A percentile compares a stretch with the other conserved stretches of the same genome.
Evolutionary conservation across 2,888 invertebrate genomes (phyloP).

Genomic region (Xanthia togata): DNA sequence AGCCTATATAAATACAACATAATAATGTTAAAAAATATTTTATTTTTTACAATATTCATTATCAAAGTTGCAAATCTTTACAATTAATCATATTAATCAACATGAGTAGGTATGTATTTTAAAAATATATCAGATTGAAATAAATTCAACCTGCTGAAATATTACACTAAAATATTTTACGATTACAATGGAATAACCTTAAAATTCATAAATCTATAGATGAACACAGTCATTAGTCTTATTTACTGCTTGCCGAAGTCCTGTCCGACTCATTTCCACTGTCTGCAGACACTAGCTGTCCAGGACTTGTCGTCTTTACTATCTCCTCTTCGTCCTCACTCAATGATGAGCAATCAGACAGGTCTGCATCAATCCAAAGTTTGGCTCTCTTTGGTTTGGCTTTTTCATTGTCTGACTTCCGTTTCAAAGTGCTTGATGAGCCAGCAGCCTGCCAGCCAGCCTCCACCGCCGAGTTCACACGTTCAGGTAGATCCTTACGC

Average conservation of each 20-base stretch:
- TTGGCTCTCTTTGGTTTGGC: conserved; percentile 83
- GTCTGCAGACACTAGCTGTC: conserved; percentile 78
- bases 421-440: conserved; percentile 81
- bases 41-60: background rate
- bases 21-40: background rate
- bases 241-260: conserved; percentile 70
- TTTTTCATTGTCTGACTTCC: conserved; percentile 80
- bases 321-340: conserved; percentile 84
- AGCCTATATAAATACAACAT: background rate
- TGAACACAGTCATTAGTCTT: conserved; percentile 1
- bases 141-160: conserved; percentile 9
- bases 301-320: conserved; percentile 57
- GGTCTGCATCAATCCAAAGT: conserved; percentile 88
- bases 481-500: conserved; percentile 94
- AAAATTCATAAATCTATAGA: background rate
- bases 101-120: background rate
- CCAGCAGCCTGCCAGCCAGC: conserved; percentile 94
- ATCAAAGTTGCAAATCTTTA: background rate
- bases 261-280: conserved; percentile 86
- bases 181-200: conserved; percentile 1
- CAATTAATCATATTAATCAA: background rate
- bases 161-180: conserved; percentile 24
- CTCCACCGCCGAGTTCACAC: conserved; percentile 95
- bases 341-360: conserved; percentile 88
- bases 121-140: conserved; percentile 33